phyloP scores from a whole-genome alignment of 2,113 vertebrate genomes.

The Oenanthe oenanthe region DNA sequence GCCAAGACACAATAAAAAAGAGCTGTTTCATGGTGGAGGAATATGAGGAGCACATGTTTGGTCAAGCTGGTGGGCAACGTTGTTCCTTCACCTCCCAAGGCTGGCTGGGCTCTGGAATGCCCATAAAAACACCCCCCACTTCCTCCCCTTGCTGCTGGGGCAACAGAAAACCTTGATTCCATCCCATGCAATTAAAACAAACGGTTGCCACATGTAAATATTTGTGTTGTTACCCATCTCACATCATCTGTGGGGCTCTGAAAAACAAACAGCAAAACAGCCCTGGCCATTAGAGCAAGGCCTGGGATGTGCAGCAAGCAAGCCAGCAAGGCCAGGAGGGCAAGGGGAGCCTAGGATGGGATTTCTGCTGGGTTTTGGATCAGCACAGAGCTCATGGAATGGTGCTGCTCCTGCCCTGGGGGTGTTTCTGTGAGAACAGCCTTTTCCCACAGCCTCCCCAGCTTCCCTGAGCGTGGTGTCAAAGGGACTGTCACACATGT shows the following conservation, averaged over 20 bases:
- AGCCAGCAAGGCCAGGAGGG: not conserved
- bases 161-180: slow-evolving; percentile 28
- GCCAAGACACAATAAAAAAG: slow-evolving; percentile 27
- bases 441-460: not conserved
- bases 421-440: not conserved
- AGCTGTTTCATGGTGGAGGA: slow-evolving; percentile 29
- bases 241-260: not conserved
- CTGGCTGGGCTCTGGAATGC: slow-evolving; percentile 34
- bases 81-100: slow-evolving; percentile 36
- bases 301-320: not conserved
- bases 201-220: slow-evolving; percentile 29
- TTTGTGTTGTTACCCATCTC: slow-evolving; percentile 30
- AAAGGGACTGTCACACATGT: rapidly evolving
- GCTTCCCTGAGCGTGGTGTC: rapidly evolving
- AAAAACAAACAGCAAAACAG: not conserved
- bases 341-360: not conserved
- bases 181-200: slow-evolving; percentile 35
- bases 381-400: not conserved
- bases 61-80: slow-evolving; percentile 2
- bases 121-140: not conserved
- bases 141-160: not conserved
- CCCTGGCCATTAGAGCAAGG: not conserved
- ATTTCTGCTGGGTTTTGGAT: not conserved
- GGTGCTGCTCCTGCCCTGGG: not conserved
- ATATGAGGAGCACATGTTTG: slow-evolving; percentile 47